Evolutionary conservation across 1,140 invertebrate genomes (phyloP).

Genomic region (Rhopalosiphum padi): DNA sequence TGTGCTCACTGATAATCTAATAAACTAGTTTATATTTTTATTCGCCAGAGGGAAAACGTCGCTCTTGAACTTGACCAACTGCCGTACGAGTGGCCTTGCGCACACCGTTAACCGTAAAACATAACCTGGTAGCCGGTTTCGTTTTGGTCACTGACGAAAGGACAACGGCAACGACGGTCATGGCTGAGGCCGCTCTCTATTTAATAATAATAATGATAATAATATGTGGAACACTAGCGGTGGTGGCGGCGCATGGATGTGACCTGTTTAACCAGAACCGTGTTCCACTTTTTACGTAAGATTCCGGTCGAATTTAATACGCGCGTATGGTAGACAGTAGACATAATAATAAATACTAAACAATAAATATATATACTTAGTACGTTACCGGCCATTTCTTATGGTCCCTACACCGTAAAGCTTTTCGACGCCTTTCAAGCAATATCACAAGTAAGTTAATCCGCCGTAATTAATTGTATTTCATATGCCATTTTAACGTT

Average conservation of each 20-base stretch:
- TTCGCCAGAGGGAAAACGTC: background rate
- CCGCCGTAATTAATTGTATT: background rate
- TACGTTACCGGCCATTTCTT: background rate
- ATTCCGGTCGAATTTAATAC: background rate
- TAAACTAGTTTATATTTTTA: background rate
- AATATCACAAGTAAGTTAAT: background rate
- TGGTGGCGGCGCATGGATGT: background rate
- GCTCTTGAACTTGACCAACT: conserved; percentile 35
- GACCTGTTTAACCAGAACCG: background rate
- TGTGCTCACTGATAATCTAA: background rate
- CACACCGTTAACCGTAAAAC: background rate
- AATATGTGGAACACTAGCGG: conserved; percentile 15
- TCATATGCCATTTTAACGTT: background rate
- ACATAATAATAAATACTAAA: background rate
- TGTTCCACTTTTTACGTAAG: conserved; percentile 1
- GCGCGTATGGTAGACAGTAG: background rate
- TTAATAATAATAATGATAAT: background rate
- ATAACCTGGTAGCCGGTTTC: conserved; percentile 15
- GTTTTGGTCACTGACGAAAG: conserved; percentile 2
- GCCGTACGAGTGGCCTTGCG: background rate
- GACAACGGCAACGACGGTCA: background rate
- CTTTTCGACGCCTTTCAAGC: background rate
- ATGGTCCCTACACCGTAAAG: background rate
- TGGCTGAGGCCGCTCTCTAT: background rate
- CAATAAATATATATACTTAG: background rate